A percentile compares a stretch with the other conserved stretches of the same genome.
phyloP scores from a whole-genome alignment of 2,113 vertebrate genomes.

The Upupa epops region DNA sequence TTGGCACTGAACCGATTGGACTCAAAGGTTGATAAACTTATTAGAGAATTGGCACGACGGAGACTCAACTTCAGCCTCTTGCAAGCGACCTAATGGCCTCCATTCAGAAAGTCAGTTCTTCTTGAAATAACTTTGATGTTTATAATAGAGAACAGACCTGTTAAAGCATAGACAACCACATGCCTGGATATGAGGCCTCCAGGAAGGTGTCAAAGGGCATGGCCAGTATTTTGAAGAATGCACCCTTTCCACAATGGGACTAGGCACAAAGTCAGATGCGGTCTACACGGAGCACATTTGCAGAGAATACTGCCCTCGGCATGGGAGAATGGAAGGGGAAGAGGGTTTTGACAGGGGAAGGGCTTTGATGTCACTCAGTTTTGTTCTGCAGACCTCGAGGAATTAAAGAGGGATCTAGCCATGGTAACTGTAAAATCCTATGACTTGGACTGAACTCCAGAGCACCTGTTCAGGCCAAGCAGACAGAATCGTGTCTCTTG shows the following conservation, averaged over 20 bases:
- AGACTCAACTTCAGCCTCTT: conserved; percentile 83
- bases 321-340: conserved; percentile 72
- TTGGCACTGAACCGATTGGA: conserved; percentile 84
- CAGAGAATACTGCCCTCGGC: conserved; percentile 72
- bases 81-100: conserved; percentile 83
- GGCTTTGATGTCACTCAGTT: conserved; percentile 75
- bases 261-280: conserved; percentile 80
- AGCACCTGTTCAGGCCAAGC: conserved; percentile 68
- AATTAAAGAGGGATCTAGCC: conserved; percentile 75
- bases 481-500: conserved; percentile 67
- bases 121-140: conserved; percentile 76
- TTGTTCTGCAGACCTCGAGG: conserved; percentile 70
- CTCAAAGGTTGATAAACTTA: conserved; percentile 83
- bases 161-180: conserved; percentile 78
- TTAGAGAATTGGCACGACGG: conserved; percentile 82
- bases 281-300: conserved; percentile 78
- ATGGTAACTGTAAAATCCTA: conserved; percentile 66
- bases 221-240: conserved; percentile 78
- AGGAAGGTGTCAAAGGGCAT: conserved; percentile 78
- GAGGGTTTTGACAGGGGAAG: conserved; percentile 75
- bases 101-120: conserved; percentile 73
- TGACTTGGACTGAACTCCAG: conserved; percentile 70
- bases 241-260: conserved; percentile 79
- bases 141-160: conserved; percentile 78
- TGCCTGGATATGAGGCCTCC: conserved; percentile 79